phyloP scores from a whole-genome alignment of 2,797 vertebrate species.

The Parauchenoglanis ngamensis region DNA sequence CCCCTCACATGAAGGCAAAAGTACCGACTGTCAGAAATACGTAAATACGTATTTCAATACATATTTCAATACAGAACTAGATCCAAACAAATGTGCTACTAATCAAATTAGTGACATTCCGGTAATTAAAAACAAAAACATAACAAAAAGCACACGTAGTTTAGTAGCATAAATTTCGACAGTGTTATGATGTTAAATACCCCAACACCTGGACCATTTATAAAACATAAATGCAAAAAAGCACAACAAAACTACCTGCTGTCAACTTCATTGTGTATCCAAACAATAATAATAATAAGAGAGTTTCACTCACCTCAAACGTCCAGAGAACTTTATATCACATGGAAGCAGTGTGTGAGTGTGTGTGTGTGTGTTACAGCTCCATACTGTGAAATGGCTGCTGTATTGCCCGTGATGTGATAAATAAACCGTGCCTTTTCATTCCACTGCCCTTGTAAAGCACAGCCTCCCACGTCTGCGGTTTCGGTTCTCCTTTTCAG shows the following conservation, averaged over 20 bases:
- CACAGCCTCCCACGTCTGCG: neutral
- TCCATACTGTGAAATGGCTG: constrained; percentile 15
- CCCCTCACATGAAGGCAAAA: constrained; percentile 24
- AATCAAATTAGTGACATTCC: neutral
- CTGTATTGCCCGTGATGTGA: neutral
- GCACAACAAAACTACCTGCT: neutral
- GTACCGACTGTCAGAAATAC: neutral
- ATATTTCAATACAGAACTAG: neutral
- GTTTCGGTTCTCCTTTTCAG: constrained; percentile 17
- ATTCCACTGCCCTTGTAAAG: constrained; percentile 4
- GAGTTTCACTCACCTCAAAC: constrained; percentile 9
- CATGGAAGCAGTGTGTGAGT: neutral
- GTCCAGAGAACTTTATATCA: neutral
- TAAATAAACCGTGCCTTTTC: neutral
- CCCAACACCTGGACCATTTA: too few species aligned
- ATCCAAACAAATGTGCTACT: neutral
- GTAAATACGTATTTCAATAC: neutral
- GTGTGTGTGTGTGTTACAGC: neutral
- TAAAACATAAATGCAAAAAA: neutral
- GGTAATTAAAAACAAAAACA: neutral
- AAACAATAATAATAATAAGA: too few species aligned
- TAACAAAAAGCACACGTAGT: too few species aligned
- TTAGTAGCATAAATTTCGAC: neutral
- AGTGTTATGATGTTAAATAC: neutral
- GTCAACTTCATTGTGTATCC: too few species aligned